Base-by-base conservation (phyloP, 2,113 vertebrate species). In the Chaetodon auriga region DNA sequence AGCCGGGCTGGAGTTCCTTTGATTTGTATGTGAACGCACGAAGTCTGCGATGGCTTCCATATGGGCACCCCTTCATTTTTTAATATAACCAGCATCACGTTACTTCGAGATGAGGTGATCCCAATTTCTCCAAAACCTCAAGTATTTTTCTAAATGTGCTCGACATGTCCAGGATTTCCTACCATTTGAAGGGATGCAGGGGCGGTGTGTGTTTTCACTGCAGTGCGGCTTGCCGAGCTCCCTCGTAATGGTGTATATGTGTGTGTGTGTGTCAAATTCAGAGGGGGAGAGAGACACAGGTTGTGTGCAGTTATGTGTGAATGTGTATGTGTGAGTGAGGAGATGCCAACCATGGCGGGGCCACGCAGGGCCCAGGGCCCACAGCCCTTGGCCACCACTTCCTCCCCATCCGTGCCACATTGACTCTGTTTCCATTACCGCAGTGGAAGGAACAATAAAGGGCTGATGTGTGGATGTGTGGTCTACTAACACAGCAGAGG, bases 371-470 rank as follows among this genome's bases (percentile, higher is more conserved):
- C 90, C 88, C 84, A 64, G 73, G 89, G 80, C 90, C 88, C 84
- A 66, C 84, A 90, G 88, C 71, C 79, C 75, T 78, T 90, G 90
- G 89, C 87, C 84, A 82, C 84, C 83, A 85, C 88, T 88, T 92
- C 93, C 93, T 89, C 91, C 77, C 81, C 78, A 81, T 88, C 80
- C 19, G 72, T 91, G 86, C 91, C 84, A 91, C 91, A 95, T 87
- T 90, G 89, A 92, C 90, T 93, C 38, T 69, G 85, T 95, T 95
- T 96, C 95, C 95, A 95, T 95, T 94, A 95, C 93, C 88, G 86
- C 92, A 93, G 92, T 94, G 95, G 93, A 95, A 95, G 92, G 90
- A 95, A 95, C 94, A 95, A 93, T 94, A 95, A 95, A 95, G 80
- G 65, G 85, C 90, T 90, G 86, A 88, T 93, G 92, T 92, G 91